Evolutionary conservation across 1,140 invertebrate genomes (phyloP).

Genomic region (Nymphalis io): DNA sequence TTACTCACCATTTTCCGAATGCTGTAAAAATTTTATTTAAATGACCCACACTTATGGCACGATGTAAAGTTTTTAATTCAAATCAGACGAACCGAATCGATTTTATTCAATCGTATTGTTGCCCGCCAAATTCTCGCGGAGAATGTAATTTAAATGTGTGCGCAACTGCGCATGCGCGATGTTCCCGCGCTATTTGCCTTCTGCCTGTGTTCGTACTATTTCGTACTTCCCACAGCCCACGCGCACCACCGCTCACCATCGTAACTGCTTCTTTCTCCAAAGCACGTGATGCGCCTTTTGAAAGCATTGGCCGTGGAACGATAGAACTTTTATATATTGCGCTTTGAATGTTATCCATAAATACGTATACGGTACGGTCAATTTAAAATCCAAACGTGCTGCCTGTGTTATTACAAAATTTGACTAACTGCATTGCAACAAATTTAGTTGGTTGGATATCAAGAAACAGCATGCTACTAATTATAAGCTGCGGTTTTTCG

Average conservation of each 20-base stretch:
- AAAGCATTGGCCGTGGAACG: slow-evolving; percentile 63
- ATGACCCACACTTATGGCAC: slow-evolving; percentile 13
- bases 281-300: slow-evolving; percentile 70
- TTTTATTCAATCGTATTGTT: slow-evolving; percentile 28
- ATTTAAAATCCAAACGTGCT: not conserved
- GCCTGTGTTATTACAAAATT: not conserved
- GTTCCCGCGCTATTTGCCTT: slow-evolving; percentile 56
- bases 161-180: slow-evolving; percentile 61
- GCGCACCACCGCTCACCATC: slow-evolving; percentile 51
- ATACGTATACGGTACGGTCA: too few species aligned
- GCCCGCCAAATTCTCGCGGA: slow-evolving; percentile 45
- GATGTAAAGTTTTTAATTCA: not conserved
- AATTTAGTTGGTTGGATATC: slow-evolving; percentile 28
- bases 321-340: slow-evolving; percentile 39
- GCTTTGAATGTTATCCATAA: slow-evolving; percentile 5
- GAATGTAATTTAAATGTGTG: slow-evolving; percentile 27
- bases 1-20: slow-evolving; percentile 9
- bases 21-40: not conserved
- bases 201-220: slow-evolving; percentile 39
- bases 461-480: slow-evolving; percentile 14
- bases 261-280: slow-evolving; percentile 61
- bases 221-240: slow-evolving; percentile 33
- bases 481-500: slow-evolving; percentile 30
- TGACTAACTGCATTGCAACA: slow-evolving; percentile 28
- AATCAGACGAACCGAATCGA: not conserved